Base-by-base conservation (phyloP, 2,888 invertebrate genomes). In the Nebria brevicollis region DNA sequence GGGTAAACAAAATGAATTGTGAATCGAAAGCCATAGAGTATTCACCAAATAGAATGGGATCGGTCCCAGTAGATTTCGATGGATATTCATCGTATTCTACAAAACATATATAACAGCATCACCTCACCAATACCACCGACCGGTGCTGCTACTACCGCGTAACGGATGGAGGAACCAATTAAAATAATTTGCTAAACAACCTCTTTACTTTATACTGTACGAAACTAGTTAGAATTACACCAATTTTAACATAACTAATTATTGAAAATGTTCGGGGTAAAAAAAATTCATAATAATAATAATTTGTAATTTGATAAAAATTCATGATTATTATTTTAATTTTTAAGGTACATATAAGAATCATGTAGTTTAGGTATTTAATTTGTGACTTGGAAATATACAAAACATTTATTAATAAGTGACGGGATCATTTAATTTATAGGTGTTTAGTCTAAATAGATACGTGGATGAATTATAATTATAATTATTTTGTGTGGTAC, bases 131-230 rank as follows among this genome's bases (percentile, higher is more conserved):
- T 8, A 25, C 72, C 72, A n/a, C 20, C 34, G 8, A 41, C 73
- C 34, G 41, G 20, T 26, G 72, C 26, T 42, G 13, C n/a, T 74
- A 43, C 20, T n/a, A 26, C 34, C 54, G 77, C 64, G 42, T 65
- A 73, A 42, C 41, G n/a, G 13, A 42, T 73, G 73, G 41, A 42
- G 73, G 73, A 26, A 75, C 77, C 81, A 81, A 77, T 81, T 81
- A 77, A 77, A 77, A 77, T 81, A 76, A 81, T 81, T 66, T 66
- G 42, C 74, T 66, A 79, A 77, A 73, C 73, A 73, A 34, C 70
- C 70, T 15, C 70, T 70, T 11, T 70, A 10, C 25, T 34, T 70
- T 13, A 15, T 20, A 70, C 70, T 15, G 70, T 13, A 26, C 34
- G 5, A 25, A 25, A 34, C 25, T 15, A 70, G 70, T 70, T 20